phyloP scores from a whole-genome alignment of 1,140 invertebrate species.

The Ditylenchus dipsaci region DNA sequence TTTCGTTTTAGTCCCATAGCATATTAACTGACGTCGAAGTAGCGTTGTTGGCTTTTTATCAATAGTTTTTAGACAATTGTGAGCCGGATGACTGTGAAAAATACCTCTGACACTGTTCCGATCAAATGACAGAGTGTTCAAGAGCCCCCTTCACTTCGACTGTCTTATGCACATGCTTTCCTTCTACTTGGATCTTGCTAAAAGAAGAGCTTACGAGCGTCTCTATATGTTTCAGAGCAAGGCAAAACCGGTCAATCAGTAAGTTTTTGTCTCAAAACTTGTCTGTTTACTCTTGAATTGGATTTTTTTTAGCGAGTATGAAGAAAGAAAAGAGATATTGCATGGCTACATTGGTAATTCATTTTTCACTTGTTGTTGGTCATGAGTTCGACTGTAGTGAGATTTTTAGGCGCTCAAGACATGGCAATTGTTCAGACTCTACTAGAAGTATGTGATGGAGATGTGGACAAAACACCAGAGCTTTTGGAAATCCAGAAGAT shows the following conservation, averaged over 20 bases:
- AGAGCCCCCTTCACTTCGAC: conserved; percentile 38
- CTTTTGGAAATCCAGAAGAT: conserved; percentile 84
- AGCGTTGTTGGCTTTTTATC: too few relatives aligned
- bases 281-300: background rate
- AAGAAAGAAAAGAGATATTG: conserved; percentile 26
- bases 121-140: conserved; percentile 37
- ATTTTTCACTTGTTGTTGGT: too few relatives aligned
- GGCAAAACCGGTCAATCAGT: background rate
- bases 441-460: conserved; percentile 36
- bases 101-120: conserved; percentile 38
- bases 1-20: too few relatives aligned
- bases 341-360: too few relatives aligned
- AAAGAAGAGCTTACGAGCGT: conserved; percentile 23
- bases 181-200: conserved; percentile 39
- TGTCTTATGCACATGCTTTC: conserved; percentile 33
- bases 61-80: too few relatives aligned
- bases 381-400: conserved; percentile 17
- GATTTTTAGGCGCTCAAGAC: conserved; percentile 34
- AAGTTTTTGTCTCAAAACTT: background rate
- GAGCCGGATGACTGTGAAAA: background rate
- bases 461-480: conserved; percentile 66
- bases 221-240: conserved; percentile 17
- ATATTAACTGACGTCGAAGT: too few relatives aligned
- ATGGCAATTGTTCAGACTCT: conserved; percentile 42
- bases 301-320: conserved; percentile 36